Conservation (phyloP, 2,888 invertebrate species). For the Phyllotreta cruciferae region DNA sequence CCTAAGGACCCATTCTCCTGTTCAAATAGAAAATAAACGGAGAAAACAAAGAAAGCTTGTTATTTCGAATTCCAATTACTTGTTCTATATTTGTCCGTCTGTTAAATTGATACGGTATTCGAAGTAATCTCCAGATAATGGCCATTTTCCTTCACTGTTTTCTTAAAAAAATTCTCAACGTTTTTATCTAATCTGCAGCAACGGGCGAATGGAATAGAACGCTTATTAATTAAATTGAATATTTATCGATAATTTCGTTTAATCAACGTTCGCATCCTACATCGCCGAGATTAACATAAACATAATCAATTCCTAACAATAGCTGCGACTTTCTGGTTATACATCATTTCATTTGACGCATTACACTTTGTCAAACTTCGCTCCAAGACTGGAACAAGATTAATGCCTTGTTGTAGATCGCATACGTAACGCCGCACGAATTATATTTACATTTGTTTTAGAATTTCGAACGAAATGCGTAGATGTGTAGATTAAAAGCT, state of each 20-base stretch:
- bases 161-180: background rate
- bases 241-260: background rate
- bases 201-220: too few relatives aligned
- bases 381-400: constrained; percentile 18
- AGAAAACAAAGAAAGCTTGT: constrained; percentile 51
- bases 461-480: constrained; percentile 13
- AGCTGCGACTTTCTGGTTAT: constrained; percentile 9
- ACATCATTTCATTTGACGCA: constrained; percentile 23
- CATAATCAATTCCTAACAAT: constrained; percentile 23
- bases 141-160: too few relatives aligned
- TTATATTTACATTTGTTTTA: constrained; percentile 18
- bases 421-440: constrained; percentile 2
- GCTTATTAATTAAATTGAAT: too few relatives aligned
- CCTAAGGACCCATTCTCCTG: constrained; percentile 49
- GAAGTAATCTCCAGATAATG: constrained; percentile 20
- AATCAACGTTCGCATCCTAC: constrained; percentile 7
- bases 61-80: constrained; percentile 53
- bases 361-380: constrained; percentile 20
- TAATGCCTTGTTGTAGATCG: constrained; percentile 20
- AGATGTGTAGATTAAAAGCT: too few relatives aligned
- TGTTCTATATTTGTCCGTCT: constrained; percentile 40
- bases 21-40: constrained; percentile 46
- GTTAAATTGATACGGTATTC: constrained; percentile 32
- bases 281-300: constrained; percentile 16
- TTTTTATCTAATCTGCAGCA: background rate